Base-by-base conservation (phyloP, 2,797 vertebrate genomes). In the Tangara arthus region DNA sequence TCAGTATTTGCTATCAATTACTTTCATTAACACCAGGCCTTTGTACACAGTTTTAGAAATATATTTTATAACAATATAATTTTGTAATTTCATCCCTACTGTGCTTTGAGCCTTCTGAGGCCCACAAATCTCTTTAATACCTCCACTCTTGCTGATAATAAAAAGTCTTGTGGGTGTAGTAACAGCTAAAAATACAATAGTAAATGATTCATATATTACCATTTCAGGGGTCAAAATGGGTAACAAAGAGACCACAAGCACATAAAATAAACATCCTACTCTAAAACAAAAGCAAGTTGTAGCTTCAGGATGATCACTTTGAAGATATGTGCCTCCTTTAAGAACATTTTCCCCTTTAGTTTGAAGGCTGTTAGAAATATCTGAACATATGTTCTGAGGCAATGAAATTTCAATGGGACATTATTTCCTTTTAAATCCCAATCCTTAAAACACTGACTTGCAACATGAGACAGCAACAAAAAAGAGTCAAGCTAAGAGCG, bases 1-100 rank as follows among this genome's bases (percentile, higher is more conserved):
- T 94, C 92, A 93, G 91, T 94, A 93, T 94, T 96, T 96, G 91
- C 87, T 94, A 97, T 96, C 94, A 96, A 95, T 97, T 96, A 96
- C 82, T 93, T 96, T 93, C 94, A 96, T 96, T 96, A 96, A 88
- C 87, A 94, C 55, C 55, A 21, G 86, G 79, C 59, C 52, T 95
- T 94, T 94, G 63, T 92, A 93, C 63, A 90, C 59, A 90, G 80
- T 86, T 93, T 94, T 88, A 88, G 92, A 94, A 94, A 96, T 91
- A 94, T 57, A 90, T 96, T 96, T 97, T 93, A 79, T 96, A 96
- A 94, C 89, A 96, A 96, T 94, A 93, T 94, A 94, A 95, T 97
- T 97, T 95, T 86, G 72, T 84, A 94, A 95, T 96, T 96, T 95
- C 84, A 94, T 90, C 73, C 92, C 87, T 84, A 94, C 94, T 69